Base-by-base conservation (phyloP, 2,113 vertebrate genomes). In the Syngnathus floridae region DNA sequence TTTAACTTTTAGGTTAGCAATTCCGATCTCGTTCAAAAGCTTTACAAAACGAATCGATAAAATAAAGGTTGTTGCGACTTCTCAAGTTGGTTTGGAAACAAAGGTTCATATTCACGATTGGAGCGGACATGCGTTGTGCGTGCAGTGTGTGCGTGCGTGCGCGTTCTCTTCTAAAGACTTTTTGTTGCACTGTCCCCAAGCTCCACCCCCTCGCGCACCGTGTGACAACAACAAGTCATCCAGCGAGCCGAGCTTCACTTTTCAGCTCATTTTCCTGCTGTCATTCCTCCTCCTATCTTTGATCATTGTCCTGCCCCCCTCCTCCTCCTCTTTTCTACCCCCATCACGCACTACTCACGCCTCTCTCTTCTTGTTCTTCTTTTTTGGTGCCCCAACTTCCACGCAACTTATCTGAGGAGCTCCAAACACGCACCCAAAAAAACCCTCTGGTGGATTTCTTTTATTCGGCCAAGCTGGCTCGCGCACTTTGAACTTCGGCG, bases 161-260 rank as follows among this genome's bases (percentile, higher is more conserved):
- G 87, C 90, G 85, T 86, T 88, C 82, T 92, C 91, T 93, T 94
- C 92, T 19, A 92, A 91, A 93, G 92, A 90, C 82, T 91, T 87
- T 89, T 43, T 61, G 48, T 38, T 52, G 48, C 92, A 89, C 92
- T 94, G 93, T 93, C 93, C 92, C 91, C 85, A 93, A 91, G 95
- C 95, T 96, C 95, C 95, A 90, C 95, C 90, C 93, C 87, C 92
- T 90, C 79, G 38, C 87, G 92, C 88, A 91, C 94, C 93, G 92
- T 94, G 95, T 96, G 95, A 98, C 95, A 95, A 97, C 93, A 96
- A 97, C 94, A 96, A 95, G 92, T 92, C 93, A 94, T 92, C 93
- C 92, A 90, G 91, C 91, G 90, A 92, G 91, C 92, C 80, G 84
- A 87, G 90, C 88, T 85, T 94, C 94, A 95, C 94, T 95, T 96